Conservation (phyloP, 2,888 invertebrate genomes). For the Drosophila atroscutellata region DNA sequence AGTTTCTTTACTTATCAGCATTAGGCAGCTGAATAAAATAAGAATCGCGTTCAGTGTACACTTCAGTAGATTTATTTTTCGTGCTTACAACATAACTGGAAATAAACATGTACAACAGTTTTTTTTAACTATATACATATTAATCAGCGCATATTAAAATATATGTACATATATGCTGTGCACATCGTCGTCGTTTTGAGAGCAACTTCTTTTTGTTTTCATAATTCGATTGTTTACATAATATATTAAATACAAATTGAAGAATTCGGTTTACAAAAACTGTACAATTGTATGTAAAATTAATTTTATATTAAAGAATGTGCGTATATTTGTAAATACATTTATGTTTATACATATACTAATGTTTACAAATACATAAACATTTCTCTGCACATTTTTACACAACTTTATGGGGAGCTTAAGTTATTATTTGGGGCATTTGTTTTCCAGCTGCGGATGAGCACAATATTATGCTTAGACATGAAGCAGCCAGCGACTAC, state of each 20-base stretch:
- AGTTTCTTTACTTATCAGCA: slow-evolving; percentile 1
- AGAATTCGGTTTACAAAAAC: background rate
- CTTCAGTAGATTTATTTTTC: background rate
- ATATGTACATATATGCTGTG: background rate
- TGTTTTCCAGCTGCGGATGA: slow-evolving; percentile 34
- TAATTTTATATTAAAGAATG: background rate
- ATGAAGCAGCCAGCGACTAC: slow-evolving; percentile 49
- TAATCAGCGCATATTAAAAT: background rate
- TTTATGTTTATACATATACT: background rate
- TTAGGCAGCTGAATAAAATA: background rate
- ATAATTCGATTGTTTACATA: background rate
- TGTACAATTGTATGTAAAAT: background rate
- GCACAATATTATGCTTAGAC: slow-evolving; percentile 57
- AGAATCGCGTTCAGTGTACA: background rate
- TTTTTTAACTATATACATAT: background rate
- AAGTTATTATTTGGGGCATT: slow-evolving; percentile 38
- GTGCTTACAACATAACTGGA: background rate
- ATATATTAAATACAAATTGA: background rate
- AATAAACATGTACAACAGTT: background rate
- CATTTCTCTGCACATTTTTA: slow-evolving; percentile 12
- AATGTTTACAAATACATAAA: background rate
- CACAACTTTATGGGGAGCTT: slow-evolving; percentile 35
- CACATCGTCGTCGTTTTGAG: background rate
- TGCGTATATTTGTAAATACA: background rate
- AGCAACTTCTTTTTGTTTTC: background rate